Percentiles rank a stretch among this genome's conserved stretches.
These are phyloP conservation scores for Diorhabda carinulata DNA, from an alignment of 1,140 invertebrate species.

Conservation along the genomic window DNA sequence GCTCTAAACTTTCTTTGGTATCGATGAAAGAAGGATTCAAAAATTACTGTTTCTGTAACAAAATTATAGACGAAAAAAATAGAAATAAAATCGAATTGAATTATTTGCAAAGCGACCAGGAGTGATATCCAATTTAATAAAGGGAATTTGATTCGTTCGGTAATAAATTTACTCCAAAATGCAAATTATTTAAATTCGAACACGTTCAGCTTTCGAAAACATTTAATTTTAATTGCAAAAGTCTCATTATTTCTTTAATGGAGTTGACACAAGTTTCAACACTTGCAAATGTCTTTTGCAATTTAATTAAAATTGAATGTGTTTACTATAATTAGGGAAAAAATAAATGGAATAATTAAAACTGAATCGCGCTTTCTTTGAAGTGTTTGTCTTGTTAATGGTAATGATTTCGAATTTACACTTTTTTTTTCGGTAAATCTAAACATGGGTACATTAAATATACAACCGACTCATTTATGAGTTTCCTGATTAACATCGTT, in stretches of 20 bases:
- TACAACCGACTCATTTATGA: no score
- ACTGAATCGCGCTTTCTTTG: not conserved
- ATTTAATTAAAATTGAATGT: slow-evolving; percentile 39
- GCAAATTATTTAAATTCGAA: slow-evolving; percentile 32
- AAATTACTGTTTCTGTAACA: no score
- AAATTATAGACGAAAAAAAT: not conserved
- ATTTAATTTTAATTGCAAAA: slow-evolving; percentile 40
- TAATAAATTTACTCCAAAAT: slow-evolving; percentile 28
- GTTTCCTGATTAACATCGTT: no score
- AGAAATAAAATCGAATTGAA: not conserved
- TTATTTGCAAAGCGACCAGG: not conserved
- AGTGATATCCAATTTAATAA: slow-evolving; percentile 15
- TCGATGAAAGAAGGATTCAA: no score
- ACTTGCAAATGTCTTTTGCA: slow-evolving; percentile 34
- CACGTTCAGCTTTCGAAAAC: slow-evolving; percentile 19
- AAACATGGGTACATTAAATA: no score
- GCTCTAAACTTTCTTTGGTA: no score
- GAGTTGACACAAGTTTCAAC: slow-evolving; percentile 37
- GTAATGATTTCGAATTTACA: not conserved
- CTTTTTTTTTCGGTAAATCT: not conserved
- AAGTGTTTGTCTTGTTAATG: not conserved
- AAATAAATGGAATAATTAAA: slow-evolving; percentile 15
- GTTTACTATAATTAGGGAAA: slow-evolving; percentile 31
- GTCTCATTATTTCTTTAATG: slow-evolving; percentile 41
- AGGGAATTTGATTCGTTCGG: slow-evolving; percentile 25